Base-by-base conservation (phyloP, 2,888 invertebrate genomes). In the Pseudococcus viburni region DNA sequence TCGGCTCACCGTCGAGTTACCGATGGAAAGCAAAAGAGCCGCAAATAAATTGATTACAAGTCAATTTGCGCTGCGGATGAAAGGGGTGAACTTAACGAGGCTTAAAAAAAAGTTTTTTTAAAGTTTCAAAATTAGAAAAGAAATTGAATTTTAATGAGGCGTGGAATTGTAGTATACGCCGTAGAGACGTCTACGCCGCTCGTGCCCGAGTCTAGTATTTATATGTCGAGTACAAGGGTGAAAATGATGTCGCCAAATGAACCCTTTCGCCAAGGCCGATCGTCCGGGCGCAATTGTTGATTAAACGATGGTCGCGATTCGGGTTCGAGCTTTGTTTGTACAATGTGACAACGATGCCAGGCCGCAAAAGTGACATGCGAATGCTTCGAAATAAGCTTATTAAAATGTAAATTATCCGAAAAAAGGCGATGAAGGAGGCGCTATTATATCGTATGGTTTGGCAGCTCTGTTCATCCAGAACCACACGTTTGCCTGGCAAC, bases 51-150 rank as follows among this genome's bases (percentile, higher is more conserved):
- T 88, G 83, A 88, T 88, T 88, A 88, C 77, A 88, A 88, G 88
- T 88, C 88, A 88, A 88, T 88, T 88, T 88, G 88, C 55, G 80
- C 19, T 19, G 39, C 17, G 77, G 86, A 77, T 33, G 51, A 87
- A 83, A 48, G 83, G 59, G 42, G 55, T 59, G 88, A 88, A 55
- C 59, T 83, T 88, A 88, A 88, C 88, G 88, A 88, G 83, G 88
- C 88, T 88, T 83, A 73, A 88, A 88, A 87, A 86, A 88, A 55
- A 39, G 26, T 88, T 88, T 88, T 87, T 88, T 88, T 85, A 42
- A 88, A 88, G 88, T 88, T 88, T 88, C 83, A 88, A 88, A 88
- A 88, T 88, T 88, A 88, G 88, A 88, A 88, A 88, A 88, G 88
- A 88, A 88, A 88, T 88, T 88, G 88, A 88, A 88, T 88, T 88